These are phyloP conservation scores for Monopterus albus DNA, from an alignment of 2,113 vertebrate species.

Conservation along the genomic window DNA sequence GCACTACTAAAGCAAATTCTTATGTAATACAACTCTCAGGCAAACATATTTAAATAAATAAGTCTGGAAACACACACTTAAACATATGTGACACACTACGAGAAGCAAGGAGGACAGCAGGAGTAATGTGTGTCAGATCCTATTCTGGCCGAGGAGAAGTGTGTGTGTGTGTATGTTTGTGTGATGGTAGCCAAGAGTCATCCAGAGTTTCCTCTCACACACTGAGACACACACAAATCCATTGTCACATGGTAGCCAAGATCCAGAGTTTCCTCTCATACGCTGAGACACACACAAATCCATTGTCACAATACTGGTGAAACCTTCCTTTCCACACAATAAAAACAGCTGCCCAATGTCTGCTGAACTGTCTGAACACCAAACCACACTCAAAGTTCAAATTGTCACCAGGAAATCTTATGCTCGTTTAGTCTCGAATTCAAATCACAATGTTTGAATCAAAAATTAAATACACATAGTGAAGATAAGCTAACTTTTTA, in stretches of 20 bases:
- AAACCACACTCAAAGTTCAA: conserved; percentile 57
- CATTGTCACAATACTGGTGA: conserved; percentile 54
- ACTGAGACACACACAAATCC: conserved; percentile 24
- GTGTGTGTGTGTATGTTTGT: conserved; percentile 23
- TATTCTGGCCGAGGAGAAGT: conserved; percentile 38
- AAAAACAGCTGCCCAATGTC: conserved; percentile 62
- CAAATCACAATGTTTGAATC: too few species aligned
- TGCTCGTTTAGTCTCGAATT: neutral
- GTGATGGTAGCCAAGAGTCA: conserved; percentile 43
- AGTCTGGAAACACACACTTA: conserved; percentile 3
- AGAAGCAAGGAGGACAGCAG: conserved; percentile 47
- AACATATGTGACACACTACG: neutral
- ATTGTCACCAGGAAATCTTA: conserved; percentile 30
- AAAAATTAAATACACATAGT: too few species aligned
- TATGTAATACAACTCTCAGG: conserved; percentile 6
- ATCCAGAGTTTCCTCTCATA: too few species aligned
- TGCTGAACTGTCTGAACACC: conserved; percentile 62
- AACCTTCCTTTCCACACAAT: conserved; percentile 55
- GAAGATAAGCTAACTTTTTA: too few species aligned
- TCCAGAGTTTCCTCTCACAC: conserved; percentile 51
- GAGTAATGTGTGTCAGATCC: conserved; percentile 66
- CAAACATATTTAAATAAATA: conserved; percentile 27
- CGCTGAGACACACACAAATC: conserved; percentile 33
- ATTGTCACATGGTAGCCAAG: too few species aligned
- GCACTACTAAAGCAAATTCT: conserved; percentile 26